These are phyloP conservation scores for Turdus rufiventris DNA, from an alignment of 2,113 vertebrate species.

Conservation along the genomic window DNA sequence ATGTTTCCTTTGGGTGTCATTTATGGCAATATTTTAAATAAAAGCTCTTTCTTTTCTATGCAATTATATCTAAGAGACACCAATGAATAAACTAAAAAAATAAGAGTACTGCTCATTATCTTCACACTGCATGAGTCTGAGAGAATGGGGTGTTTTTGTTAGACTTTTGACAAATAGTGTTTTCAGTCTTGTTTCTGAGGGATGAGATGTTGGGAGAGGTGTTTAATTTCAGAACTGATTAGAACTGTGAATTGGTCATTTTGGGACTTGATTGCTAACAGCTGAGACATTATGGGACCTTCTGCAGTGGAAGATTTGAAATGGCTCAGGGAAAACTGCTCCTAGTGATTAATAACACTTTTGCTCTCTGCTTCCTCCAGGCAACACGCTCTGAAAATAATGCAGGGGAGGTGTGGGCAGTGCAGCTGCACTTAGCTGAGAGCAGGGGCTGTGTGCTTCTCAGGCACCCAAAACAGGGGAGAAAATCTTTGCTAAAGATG, in stretches of 20 bases:
- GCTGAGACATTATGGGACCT: not conserved
- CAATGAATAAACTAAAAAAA: not conserved
- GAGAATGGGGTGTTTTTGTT: not conserved
- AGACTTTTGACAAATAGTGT: not conserved
- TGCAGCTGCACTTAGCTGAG: not conserved
- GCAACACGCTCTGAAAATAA: not conserved
- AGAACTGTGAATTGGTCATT: not conserved
- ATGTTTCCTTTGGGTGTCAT: not conserved
- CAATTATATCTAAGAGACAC: not conserved
- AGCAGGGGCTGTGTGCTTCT: not conserved
- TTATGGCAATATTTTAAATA: not conserved
- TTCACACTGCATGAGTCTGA: not conserved
- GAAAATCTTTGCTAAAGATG: not conserved
- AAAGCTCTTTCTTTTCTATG: not conserved
- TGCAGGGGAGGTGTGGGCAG: not conserved
- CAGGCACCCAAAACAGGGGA: fast-evolving
- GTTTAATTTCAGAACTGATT: not conserved
- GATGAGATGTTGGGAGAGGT: not conserved
- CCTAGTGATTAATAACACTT: not conserved
- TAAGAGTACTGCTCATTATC: not conserved
- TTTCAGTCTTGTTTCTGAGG: not conserved
- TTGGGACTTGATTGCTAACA: not conserved
- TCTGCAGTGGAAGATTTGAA: not conserved
- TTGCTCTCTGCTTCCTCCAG: not conserved
- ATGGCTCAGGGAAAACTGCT: not conserved